A percentile compares a stretch with the other conserved stretches of the same genome.
These are phyloP conservation scores for Chironomus riparius DNA, from an alignment of 2,888 invertebrate species.

Conservation along the genomic window DNA sequence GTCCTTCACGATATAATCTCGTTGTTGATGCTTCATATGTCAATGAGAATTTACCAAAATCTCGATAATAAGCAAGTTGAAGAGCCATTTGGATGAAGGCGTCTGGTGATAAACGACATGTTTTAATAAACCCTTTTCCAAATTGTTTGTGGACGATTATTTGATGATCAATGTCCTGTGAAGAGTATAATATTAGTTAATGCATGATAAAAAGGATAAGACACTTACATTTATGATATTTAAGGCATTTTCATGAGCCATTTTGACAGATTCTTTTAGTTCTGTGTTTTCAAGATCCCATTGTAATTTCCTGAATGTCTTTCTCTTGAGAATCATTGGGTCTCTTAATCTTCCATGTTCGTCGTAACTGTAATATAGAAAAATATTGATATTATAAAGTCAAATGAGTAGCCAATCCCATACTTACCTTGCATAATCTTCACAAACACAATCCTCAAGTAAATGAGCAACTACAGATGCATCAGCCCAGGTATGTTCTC, in stretches of 20 bases:
- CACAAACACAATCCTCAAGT: conserved; percentile 58
- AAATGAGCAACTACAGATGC: conserved; percentile 85
- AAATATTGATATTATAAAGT: conserved; percentile 6
- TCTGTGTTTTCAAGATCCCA: conserved; percentile 78
- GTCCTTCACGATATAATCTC: conserved; percentile 86
- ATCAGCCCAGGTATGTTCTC: conserved; percentile 96
- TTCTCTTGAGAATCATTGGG: conserved; percentile 61
- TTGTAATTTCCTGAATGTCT: conserved; percentile 66
- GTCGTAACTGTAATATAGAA: conserved; percentile 54
- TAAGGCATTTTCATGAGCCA: conserved; percentile 60
- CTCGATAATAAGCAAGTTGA: conserved; percentile 90
- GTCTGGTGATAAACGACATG: conserved; percentile 86
- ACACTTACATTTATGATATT: conserved; percentile 55
- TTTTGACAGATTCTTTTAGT: conserved; percentile 57
- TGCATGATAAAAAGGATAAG: too few species aligned
- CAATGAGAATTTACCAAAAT: conserved; percentile 83
- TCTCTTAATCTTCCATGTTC: conserved; percentile 68
- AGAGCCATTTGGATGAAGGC: conserved; percentile 96
- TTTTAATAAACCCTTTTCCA: conserved; percentile 96
- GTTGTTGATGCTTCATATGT: conserved; percentile 99
- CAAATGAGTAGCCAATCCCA: background rate
- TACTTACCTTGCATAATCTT: conserved; percentile 14
- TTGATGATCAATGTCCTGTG: conserved; percentile 74
- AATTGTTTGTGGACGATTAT: conserved; percentile 78
- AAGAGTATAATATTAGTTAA: background rate